phyloP scores from a whole-genome alignment of 1,140 invertebrate genomes.

The Zaprionus taronus region DNA sequence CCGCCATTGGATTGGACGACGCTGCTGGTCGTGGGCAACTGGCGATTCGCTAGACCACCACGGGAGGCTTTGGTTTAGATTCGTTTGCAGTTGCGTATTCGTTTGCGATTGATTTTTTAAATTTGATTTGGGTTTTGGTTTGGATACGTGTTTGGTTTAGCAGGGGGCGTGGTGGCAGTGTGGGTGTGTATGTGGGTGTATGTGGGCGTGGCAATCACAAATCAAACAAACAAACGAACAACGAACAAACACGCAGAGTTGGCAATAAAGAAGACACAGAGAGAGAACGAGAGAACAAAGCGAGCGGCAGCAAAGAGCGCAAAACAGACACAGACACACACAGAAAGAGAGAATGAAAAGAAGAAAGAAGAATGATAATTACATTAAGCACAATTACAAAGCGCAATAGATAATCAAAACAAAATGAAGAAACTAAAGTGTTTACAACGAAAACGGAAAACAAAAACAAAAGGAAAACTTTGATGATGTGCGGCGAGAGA shows the following conservation, averaged over 20 bases:
- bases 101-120: conserved; percentile 21
- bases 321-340: conserved; percentile 31
- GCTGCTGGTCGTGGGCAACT: conserved; percentile 84
- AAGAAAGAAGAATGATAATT: conserved; percentile 45
- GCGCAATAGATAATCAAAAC: conserved; percentile 24
- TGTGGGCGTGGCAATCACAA: conserved; percentile 66
- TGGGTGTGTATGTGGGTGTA: conserved; percentile 45
- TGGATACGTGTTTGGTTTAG: conserved; percentile 47
- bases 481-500: conserved; percentile 40
- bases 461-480: conserved; percentile 13
- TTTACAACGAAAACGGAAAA: conserved; percentile 17
- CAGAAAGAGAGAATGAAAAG: conserved; percentile 62
- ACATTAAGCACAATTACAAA: conserved; percentile 67
- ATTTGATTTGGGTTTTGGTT: conserved; percentile 38
- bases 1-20: conserved; percentile 33
- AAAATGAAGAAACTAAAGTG: conserved; percentile 12
- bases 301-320: conserved; percentile 36
- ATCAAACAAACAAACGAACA: conserved; percentile 67
- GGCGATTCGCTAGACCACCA: conserved; percentile 87
- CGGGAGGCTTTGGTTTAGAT: conserved; percentile 85
- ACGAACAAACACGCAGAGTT: conserved; percentile 57
- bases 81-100: conserved; percentile 49
- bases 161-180: conserved; percentile 59
- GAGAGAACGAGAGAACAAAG: conserved; percentile 45
- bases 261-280: conserved; percentile 51